Base-by-base conservation (phyloP, 1,140 invertebrate species). In the Aricia agestis region DNA sequence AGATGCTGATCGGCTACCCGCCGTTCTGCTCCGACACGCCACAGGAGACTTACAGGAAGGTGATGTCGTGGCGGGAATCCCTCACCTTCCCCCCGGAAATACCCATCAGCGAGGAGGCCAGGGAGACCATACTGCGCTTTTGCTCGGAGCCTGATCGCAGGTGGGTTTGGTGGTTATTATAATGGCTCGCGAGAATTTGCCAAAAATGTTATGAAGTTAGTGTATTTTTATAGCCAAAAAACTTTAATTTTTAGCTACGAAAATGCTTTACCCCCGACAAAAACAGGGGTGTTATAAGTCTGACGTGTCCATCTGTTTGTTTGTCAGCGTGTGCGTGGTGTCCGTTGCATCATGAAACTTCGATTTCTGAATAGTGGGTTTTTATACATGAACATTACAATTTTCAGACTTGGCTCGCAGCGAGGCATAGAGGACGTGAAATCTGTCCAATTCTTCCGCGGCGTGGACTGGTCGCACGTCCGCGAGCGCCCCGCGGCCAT, bases 1-100 rank as follows among this genome's bases (percentile, higher is more conserved):
- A 99, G 94, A 99, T 99, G 99, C 93, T 99, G 70, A 99, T 99
- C 92, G 98, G 99, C 61, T 99, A 99, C 92, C 99, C 99, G 74
- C 99, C 99, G 57, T 99, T 99, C 92, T 99, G 99, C 90, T 99
- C 98, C 45, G 99, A 99, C 92, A 99, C 98, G 85, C 98, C 99
- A 13, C 98, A 99, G 92, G 99, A 99, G 92, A 99, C 99, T 17
- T 99, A 99, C 92, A 95, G 97, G 68, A 99, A 99, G 94, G 98
- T 99, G 66, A 99, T 99, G 97, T 99, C 98, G 85, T 99, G 99
- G 99, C 93, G 97, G 74, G 98, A 99, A 83, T 99, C 98, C 1
- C 93, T 99, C 61, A 95, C 98, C 32, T 99, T 99, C 91, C 99
- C 99, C 10, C 98, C 98, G 1, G 99, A 99, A 94, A 98, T 99